Conservation (phyloP, 2,888 invertebrate species). For the Andricus quercusramuli region DNA sequence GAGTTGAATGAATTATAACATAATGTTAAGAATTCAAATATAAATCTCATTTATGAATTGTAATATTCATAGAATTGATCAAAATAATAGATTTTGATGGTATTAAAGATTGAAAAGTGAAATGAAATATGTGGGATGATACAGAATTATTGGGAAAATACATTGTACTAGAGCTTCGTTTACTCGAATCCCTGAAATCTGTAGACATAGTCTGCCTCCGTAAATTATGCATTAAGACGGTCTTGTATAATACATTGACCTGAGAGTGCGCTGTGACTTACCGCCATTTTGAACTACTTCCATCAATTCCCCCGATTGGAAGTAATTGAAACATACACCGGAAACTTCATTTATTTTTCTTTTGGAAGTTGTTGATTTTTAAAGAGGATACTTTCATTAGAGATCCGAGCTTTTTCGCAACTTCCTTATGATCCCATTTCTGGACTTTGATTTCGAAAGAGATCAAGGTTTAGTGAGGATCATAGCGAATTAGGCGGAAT, state of each 20-base stretch:
- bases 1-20: background rate
- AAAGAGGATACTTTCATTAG: background rate
- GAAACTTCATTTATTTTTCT: conserved; percentile 13
- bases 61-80: background rate
- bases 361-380: conserved; percentile 25
- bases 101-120: conserved; percentile 20
- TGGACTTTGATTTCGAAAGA: conserved; percentile 5
- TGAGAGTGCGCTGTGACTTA: conserved; percentile 68
- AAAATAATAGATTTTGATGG: no score
- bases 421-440: conserved; percentile 14
- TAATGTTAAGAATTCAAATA: background rate
- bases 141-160: conserved; percentile 38
- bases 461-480: conserved; percentile 7
- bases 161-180: conserved; percentile 37
- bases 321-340: conserved; percentile 47
- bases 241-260: conserved; percentile 44
- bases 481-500: conserved; percentile 32
- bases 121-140: conserved; percentile 13
- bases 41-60: background rate
- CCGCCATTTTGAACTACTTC: conserved; percentile 79
- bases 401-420: conserved; percentile 30
- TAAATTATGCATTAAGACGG: conserved; percentile 55
- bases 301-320: conserved; percentile 75
- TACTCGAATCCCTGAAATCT: conserved; percentile 61
- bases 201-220: conserved; percentile 56